Evolutionary conservation across 2,113 vertebrate species (phyloP), one percentile per base, ranked within the genome.

Genomic region (Bothrops jararaca): DNA sequence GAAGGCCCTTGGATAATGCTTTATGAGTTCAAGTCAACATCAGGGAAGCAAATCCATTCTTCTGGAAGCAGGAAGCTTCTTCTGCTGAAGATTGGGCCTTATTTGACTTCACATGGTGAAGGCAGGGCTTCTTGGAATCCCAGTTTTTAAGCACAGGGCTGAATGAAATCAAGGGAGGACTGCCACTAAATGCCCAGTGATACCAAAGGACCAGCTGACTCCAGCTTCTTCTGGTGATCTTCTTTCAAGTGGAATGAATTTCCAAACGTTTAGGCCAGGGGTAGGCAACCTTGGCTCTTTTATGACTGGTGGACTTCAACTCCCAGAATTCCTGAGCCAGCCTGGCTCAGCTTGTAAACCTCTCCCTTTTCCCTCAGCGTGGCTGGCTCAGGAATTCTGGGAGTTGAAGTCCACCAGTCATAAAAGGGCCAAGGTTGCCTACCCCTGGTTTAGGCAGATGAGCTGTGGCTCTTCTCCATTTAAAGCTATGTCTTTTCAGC

Each of bases 401-500:
- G 45, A 48, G 45, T 7, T 48, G 45, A 0, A 48, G 45, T 48
- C 45, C 45, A 48, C 45, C 0, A 48, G 45, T 48, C 1, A 48
- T 6, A 48, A 48, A 48, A 48, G 45, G 0, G 45, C 5, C 45
- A 48, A 48, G 45, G 45, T 48, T 48, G 45, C 45, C 45, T 48
- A 48, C 5, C 45, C 45, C 5, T 48, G 45, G 15, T 56, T 87
- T 64, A 45, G 12, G 42, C 23, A 74, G 60, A 54, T 74, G 57
- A 8, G 24, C 23, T 57, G 26, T n/a, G 12, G 42, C 50, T 54
- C 0, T 20, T 52, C 48, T 53, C 34, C 80, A 85, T 34, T 69
- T 93, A 86, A 60, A 88, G 87, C 85, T 86, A 91, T 57, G 93
- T 90, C 92, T 0, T 90, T 96, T 94, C 92, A 89, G 85, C n/a